Conservation (phyloP, 2,113 vertebrate species). For the Marmota flaviventris region DNA sequence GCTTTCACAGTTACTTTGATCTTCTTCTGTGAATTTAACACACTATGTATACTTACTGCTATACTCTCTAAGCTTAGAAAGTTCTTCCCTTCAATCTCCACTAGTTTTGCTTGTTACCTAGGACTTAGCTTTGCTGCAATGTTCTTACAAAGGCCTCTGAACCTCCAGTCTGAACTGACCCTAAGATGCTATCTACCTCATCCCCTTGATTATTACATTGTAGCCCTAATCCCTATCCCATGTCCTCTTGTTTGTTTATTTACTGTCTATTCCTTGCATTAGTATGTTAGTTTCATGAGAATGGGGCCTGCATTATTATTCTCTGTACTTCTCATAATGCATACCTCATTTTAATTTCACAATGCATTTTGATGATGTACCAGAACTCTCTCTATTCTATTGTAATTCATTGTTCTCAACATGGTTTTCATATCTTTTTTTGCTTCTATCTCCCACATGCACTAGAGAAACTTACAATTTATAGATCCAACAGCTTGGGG, state of each 20-base stretch:
- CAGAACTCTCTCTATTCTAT: neutral
- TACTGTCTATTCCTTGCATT: neutral
- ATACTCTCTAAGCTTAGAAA: neutral
- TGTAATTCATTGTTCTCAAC: neutral
- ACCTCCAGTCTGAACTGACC: neutral
- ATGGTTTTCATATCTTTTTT: neutral
- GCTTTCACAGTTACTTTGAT: neutral
- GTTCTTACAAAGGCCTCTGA: neutral
- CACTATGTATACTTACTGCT: neutral
- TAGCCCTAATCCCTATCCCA: neutral
- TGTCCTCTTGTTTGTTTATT: neutral
- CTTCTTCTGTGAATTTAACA: neutral
- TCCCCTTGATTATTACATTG: neutral
- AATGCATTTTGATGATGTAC: neutral
- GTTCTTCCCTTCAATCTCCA: neutral
- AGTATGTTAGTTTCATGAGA: neutral
- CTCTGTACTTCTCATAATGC: neutral
- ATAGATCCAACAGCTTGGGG: neutral
- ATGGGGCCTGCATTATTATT: neutral
- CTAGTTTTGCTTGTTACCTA: neutral
- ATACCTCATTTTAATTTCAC: neutral
- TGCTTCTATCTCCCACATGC: neutral
- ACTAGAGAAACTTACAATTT: neutral
- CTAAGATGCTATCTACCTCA: neutral
- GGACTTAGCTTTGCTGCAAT: neutral